Base-by-base conservation (phyloP, 2,797 vertebrate species). In the Erithacus rubecula region DNA sequence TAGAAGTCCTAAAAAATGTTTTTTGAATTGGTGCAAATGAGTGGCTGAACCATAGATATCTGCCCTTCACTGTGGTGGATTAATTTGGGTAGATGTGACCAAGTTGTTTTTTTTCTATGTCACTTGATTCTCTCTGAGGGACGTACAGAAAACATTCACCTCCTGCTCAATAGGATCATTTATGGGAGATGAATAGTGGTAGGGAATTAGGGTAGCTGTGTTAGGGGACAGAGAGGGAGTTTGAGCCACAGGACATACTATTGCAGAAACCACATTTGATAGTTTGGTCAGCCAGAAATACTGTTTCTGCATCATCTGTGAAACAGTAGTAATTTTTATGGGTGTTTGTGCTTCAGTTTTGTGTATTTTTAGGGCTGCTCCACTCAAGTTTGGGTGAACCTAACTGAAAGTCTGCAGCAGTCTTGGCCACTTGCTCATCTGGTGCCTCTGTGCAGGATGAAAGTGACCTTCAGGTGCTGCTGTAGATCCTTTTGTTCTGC, bases 301-400 rank as follows among this genome's bases (percentile, higher is more conserved):
- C 0, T 58, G 23, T 83, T 62, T 69, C 24, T 5, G 2, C 19
- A 26, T 65, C 26, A 41, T 67, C 26, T 65, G 15, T 77, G 59
- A 64, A 56, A 17, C 5, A 23, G 36, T 37, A 49, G 18, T 39
- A 56, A 52, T 39, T 75, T 60, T 65, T 44, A 21, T 32, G 21
- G 8, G 5, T 69, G 23, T 62, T 43, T 10, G 3, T 56, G 37
- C 6, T 53, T 9, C 11, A 64, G 6, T 20, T 72, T 65, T 80
- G 11, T 65, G n/a, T n/a, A 7, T 47, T 83, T 76, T 34, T 83
- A 34, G 46, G 76, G 12, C 20, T 76, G 15, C 17, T 79, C 75
- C 21, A 22, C 36, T 23, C 22, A 60, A 44, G 24, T 55, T 87
- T 4, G 22, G n/a, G 22, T 22, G 41, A 65, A 36, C 0, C 0